Base-by-base conservation (phyloP, 2,797 vertebrate genomes). In the Pipistrellus kuhlii region DNA sequence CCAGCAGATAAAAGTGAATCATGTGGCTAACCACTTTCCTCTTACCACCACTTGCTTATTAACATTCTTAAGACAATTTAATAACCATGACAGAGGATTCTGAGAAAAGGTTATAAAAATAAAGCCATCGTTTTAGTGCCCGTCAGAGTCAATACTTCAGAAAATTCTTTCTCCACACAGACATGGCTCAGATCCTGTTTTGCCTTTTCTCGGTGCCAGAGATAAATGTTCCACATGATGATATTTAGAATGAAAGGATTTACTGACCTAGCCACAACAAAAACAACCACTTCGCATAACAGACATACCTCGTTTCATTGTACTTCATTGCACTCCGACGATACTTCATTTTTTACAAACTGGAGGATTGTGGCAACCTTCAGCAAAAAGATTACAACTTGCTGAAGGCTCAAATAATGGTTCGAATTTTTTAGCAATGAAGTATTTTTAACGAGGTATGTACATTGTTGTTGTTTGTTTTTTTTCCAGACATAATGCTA, bases 241-340 rank as follows among this genome's bases (percentile, higher is more conserved):
- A 72, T 21, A 21, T 13, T 30, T 2, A n/a, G 53, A 51, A 90
- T 3, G 41, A 71, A 83, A 75, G 21, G 11, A 23, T 25, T 0
- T 55, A 44, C 41, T 64, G 46, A 25, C 30, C 9, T 25, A 17
- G n/a, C 25, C 2, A 3, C 20, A 17, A 0, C 1, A 5, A 7
- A 38, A 72, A 55, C 25, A 66, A 2, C 23, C 8, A 23, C 6
- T 21, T 2, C 6, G 0, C 0, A 0, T 13, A 59, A 62, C 2
- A 17, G 59, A 66, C 44, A 7, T 2, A 25, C 5, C 62, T 32
- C 14, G 12, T 32, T 32, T 17, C 30, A 48, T 1, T 32, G 41
- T 4, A 6, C 57, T 32, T 46, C 13, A 83, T 8, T 25, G 30
- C 10, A 0, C 59, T 83, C 46, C 10, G 44, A 48, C 3, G n/a